Percentiles rank a stretch among this genome's conserved stretches.
Conservation (phyloP, 2,797 vertebrate genomes). For the Muscicapa striata region DNA sequence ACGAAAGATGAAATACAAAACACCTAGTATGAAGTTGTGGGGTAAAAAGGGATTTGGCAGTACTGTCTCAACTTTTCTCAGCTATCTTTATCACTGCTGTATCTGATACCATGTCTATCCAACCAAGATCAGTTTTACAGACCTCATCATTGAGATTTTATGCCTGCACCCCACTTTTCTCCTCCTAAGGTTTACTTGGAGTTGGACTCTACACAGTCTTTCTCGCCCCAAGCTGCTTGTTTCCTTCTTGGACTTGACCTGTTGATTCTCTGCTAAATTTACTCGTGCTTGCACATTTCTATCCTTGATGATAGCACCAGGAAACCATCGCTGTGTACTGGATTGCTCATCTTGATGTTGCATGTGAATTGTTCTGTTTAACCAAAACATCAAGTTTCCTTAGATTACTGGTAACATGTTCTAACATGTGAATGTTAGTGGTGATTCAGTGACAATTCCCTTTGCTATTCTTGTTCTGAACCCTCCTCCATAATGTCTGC, state of each 20-base stretch:
- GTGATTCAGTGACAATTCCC: background rate
- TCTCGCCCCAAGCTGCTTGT: background rate
- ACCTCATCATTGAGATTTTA: background rate
- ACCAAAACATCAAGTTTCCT: background rate
- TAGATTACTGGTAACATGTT: background rate
- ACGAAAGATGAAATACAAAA: background rate
- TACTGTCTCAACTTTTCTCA: background rate
- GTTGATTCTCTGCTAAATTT: background rate
- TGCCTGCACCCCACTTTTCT: background rate
- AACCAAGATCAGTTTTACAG: background rate
- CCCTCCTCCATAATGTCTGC: background rate
- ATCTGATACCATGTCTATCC: background rate
- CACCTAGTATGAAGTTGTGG: background rate
- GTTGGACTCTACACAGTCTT: background rate
- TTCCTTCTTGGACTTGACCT: background rate
- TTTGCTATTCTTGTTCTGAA: conserved; percentile 15
- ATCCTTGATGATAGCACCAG: background rate
- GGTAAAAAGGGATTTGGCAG: background rate
- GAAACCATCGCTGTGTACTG: background rate
- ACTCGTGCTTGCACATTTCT: background rate
- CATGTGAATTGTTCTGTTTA: background rate
- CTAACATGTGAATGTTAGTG: background rate
- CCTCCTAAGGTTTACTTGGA: background rate
- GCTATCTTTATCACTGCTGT: background rate
- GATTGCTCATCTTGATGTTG: background rate